Conservation (phyloP, 2,888 invertebrate species). For the Lithodes maja region DNA sequence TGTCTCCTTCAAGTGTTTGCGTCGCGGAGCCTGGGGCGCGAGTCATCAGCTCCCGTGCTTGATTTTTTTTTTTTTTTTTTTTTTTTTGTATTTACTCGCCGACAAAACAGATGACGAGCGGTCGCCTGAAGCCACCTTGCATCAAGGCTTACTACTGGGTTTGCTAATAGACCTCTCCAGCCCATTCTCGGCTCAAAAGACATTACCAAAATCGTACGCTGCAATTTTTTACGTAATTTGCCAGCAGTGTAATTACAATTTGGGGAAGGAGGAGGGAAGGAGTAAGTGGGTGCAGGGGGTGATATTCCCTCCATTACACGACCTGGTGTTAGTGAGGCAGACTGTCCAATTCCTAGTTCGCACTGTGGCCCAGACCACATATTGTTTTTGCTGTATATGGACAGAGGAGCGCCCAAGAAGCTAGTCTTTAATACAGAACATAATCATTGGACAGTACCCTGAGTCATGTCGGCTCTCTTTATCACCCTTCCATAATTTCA, state of each 20-base stretch:
- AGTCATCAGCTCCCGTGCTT: slow-evolving; percentile 52
- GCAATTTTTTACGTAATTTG: slow-evolving; percentile 37
- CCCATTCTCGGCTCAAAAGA: slow-evolving; percentile 38
- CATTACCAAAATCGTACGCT: slow-evolving; percentile 39
- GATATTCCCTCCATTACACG: no score
- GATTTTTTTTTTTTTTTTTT: neutral
- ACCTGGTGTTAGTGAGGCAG: no score
- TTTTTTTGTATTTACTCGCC: slow-evolving; percentile 47
- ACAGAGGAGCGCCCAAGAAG: no score
- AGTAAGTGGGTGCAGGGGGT: neutral
- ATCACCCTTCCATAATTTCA: no score
- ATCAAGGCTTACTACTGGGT: slow-evolving; percentile 53
- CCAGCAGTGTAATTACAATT: slow-evolving; percentile 40
- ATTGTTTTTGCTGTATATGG: no score
- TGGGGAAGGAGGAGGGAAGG: slow-evolving; percentile 2
- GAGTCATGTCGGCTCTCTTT: no score
- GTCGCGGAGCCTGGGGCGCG: slow-evolving; percentile 38
- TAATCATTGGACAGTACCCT: no score
- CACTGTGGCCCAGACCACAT: no score
- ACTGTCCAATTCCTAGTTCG: no score
- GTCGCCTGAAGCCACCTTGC: slow-evolving; percentile 29
- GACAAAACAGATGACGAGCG: slow-evolving; percentile 56
- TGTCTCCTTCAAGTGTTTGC: slow-evolving; percentile 59
- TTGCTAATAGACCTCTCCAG: slow-evolving; percentile 45
- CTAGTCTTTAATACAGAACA: no score